Evolutionary conservation across 2,113 vertebrate genomes (phyloP), one percentile per base, ranked within the genome.

Genomic region (Lepidothrix coronata): DNA sequence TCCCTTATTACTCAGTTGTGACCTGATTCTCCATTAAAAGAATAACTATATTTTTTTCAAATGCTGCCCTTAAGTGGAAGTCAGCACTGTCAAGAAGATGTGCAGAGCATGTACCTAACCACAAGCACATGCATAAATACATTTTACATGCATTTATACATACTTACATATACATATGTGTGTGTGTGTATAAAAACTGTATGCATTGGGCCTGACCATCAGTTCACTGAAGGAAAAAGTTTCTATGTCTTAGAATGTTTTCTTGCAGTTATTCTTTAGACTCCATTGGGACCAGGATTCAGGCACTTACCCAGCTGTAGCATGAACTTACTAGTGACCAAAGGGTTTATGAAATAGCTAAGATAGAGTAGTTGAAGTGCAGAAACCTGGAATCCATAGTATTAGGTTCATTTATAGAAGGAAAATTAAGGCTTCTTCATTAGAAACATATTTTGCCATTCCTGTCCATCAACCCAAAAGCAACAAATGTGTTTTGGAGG

Each of bases 101-200:
- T 31, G 55, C 15, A 67, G 61, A 78, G 28, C 17, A 48, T 6
- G 39, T 61, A 33, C 6, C 5, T 70, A 74, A 80, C n/a, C 43
- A 62, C 18, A 68, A 61, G 22, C 4, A 49, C 4, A n/a, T 35
- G 46, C 16, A 41, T 70, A 55, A 78, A 75, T 33, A 58, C 6
- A 59, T 74, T 78, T 78, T 85, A 5, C 20, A 52, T 48, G 10
- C 17, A 63, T 55, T 78, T 74, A 31, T 49, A 48, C 12, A 24
- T 43, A 39, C 3, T 28, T 76, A 44, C 0, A 3, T 35, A 30
- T 59, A 13, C 5, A 4, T 44, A 2, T 28, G 0, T 33, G 17
- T 21, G 7, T 57, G 19, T 30, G 2, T 52, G 17, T 67, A 14
- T n/a, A 88, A 61, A 68, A 71, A 12, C 31, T 48, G 11, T 44